Evolutionary conservation across 2,888 invertebrate genomes (phyloP), one percentile per base, ranked within the genome.

Genomic region (Pyrrhosoma nymphula): DNA sequence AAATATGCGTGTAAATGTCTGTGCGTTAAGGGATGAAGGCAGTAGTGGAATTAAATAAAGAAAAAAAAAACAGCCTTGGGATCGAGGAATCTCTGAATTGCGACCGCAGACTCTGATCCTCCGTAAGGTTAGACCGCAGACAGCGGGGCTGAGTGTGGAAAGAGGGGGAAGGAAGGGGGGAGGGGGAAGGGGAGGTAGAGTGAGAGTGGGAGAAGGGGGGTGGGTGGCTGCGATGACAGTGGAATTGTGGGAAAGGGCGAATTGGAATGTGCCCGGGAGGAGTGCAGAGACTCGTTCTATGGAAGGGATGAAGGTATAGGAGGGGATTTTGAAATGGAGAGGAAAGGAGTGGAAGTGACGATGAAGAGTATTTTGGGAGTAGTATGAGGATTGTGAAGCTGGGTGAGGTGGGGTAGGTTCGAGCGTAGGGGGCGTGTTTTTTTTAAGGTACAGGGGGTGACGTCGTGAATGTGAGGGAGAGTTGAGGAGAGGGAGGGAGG

Each of bases 61-160:
- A 47, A 47, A 47, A 47, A 47, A 47, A 47, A 4, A 20, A 12
- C 60, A 60, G 60, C 60, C 60, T 60, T 12, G 60, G 60, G 56
- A 90, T 10, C 56, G 60, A 56, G 60, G 90, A 91, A 91, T 91
- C 63, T 91, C 63, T 82, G 91, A 60, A 56, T 39, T 23, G 47
- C 55, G 2, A 35, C 47, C 91, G 63, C 63, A 39, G 91, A 35
- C 63, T 26, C 30, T 35, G 91, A 91, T 91, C 91, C 63, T 69
- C 39, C 30, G 63, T 91, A 30, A 82, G 91, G 91, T 39, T 35
- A 63, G 63, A 91, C 63, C 63, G 60, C 63, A 69, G 90, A 60
- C 90, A 60, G 90, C 30, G 91, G 60, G 18, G 90, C 35, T 60
- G 39, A 23, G 47, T 47, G 47, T 47, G 60, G 56, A 35, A 35